Conservation (phyloP, 2,797 vertebrate genomes). For the Pelochelys cantorii region DNA sequence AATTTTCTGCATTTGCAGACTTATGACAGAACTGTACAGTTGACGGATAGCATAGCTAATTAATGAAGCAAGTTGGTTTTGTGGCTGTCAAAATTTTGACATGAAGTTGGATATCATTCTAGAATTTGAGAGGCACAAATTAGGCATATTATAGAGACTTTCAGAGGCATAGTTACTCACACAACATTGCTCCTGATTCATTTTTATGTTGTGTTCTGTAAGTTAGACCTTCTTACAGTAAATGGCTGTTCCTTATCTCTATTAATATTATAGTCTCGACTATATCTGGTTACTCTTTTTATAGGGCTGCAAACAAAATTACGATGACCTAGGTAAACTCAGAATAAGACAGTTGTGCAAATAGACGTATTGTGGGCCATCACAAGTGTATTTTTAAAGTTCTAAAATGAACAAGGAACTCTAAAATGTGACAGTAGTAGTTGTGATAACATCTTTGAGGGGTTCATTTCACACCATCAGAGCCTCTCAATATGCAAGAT, state of each 20-base stretch:
- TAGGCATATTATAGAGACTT: neutral
- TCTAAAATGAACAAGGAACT: neutral
- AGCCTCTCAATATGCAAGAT: neutral
- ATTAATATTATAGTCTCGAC: neutral
- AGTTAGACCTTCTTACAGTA: neutral
- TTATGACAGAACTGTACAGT: neutral
- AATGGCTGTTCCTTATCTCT: neutral
- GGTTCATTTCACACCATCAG: neutral
- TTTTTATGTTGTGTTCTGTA: fast-evolving
- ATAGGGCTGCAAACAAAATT: neutral
- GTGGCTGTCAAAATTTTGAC: neutral
- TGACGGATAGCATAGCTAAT: neutral
- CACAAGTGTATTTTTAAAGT: neutral
- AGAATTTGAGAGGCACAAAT: neutral
- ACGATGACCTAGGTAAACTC: neutral
- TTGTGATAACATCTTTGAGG: neutral
- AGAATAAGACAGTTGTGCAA: neutral
- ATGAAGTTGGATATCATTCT: neutral
- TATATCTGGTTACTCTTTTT: neutral
- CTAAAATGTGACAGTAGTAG: neutral
- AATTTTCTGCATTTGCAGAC: neutral
- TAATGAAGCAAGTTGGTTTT: neutral
- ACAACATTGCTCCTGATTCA: neutral
- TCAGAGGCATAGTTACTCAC: neutral
- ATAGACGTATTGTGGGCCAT: neutral